Evolutionary conservation across 2,888 invertebrate genomes (phyloP), one percentile per base, ranked within the genome.

Genomic region (Hemicrepidius hirtus): DNA sequence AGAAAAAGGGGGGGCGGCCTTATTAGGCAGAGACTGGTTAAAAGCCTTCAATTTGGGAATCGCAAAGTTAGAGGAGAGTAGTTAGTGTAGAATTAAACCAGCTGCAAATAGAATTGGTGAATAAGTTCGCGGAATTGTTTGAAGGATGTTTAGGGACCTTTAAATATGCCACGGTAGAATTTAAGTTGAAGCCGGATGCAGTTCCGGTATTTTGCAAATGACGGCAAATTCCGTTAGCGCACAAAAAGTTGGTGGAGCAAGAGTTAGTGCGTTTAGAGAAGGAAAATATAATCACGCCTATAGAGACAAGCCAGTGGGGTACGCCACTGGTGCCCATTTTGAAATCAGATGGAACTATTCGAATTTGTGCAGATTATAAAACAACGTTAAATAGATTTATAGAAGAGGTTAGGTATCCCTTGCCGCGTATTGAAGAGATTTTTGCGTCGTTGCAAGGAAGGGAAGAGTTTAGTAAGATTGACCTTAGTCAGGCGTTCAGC

Each of bases 251-350:
- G 16, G 44, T 44, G 3, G 44, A 44, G 7, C 6, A 44, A 18
- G 18, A 44, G n/a, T 44, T 44, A 9, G 4, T 12, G 18, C 44
- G 18, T 18, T 44, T 44, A 16, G 44, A 44, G 16, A 44, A 44
- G 4, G 44, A 44, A 3, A n/a, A n/a, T 3, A 18, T 44, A 5
- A 44, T 44, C 10, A 16, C 18, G 2, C 13, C 13, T 3, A 16
- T 44, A 16, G 44, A 18, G 3, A 18, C 13, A 7, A 44, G 44
- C 9, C 1, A 3, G 3, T 78, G 76, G 74, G 78, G 75, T 4
- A 77, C 76, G n/a, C 74, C 75, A 10, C 62, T 78, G 13, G 75
- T 78, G 6, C 77, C 69, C 18, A 21, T 41, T 41, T 2, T 41
- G 9, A 60, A 60, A 21, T n/a, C 10, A 1, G 40, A 41, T 20